These are phyloP conservation scores for Chromis chromis DNA, from an alignment of 2,797 vertebrate species.

Conservation along the genomic window DNA sequence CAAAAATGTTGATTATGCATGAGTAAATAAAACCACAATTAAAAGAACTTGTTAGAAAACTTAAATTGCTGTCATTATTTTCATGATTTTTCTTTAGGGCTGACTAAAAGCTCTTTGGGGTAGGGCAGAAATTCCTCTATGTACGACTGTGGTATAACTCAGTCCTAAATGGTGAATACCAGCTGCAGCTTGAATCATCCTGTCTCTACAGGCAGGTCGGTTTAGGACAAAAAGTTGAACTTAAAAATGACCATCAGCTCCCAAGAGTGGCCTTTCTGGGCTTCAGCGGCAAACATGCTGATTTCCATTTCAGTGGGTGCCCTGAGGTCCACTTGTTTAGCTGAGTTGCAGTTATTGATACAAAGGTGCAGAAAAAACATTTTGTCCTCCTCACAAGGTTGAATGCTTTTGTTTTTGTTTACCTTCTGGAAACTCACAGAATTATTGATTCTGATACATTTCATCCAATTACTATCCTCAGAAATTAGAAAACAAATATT, in stretches of 20 bases:
- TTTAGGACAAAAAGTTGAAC: conserved; percentile 43
- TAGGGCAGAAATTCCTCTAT: too few relatives aligned
- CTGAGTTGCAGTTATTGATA: conserved; percentile 66
- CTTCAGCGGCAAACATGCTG: conserved; percentile 66
- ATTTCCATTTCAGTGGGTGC: conserved; percentile 49
- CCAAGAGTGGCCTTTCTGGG: conserved; percentile 28
- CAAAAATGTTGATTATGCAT: too few relatives aligned
- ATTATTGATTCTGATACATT: neutral
- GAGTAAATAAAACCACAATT: too few relatives aligned
- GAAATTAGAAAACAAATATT: neutral
- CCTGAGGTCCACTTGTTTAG: conserved; percentile 45
- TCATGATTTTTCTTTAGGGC: too few relatives aligned
- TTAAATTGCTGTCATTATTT: too few relatives aligned
- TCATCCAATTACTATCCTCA: neutral
- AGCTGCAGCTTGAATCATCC: conserved; percentile 14
- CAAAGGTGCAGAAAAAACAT: conserved; percentile 24
- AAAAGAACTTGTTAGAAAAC: too few relatives aligned
- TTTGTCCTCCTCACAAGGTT: conserved; percentile 29
- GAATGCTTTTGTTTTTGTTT: conserved; percentile 13
- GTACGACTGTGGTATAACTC: neutral
- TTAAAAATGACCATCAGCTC: conserved; percentile 57
- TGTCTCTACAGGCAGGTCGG: neutral
- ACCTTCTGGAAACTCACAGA: conserved; percentile 1
- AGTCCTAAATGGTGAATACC: neutral
- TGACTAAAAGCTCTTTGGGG: too few relatives aligned